Conservation (phyloP, 2,888 invertebrate species). For the Cenopis cana region DNA sequence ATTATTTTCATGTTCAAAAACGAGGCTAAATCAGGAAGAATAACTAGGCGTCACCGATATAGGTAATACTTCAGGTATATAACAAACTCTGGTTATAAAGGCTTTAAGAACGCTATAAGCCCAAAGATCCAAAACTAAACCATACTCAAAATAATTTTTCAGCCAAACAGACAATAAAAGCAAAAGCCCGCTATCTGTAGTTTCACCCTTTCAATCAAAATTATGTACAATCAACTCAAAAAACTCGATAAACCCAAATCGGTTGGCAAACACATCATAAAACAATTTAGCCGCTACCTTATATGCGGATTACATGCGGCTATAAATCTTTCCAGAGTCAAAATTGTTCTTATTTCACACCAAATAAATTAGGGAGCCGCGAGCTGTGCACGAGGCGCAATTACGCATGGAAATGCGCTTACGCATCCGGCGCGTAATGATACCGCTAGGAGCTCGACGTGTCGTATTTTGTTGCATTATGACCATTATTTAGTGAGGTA, state of each 20-base stretch:
- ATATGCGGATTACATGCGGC: conserved; percentile 59
- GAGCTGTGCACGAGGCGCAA: conserved; percentile 40
- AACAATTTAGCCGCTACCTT: conserved; percentile 46
- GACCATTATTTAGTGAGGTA: not conserved
- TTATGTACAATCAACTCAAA: conserved; percentile 17
- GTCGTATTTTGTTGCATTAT: not conserved
- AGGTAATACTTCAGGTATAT: too few species aligned
- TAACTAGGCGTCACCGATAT: too few species aligned
- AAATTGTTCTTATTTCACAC: conserved; percentile 80
- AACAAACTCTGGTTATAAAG: too few species aligned
- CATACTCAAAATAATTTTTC: too few species aligned
- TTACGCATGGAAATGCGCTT: conserved; percentile 47
- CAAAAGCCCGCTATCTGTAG: conserved; percentile 3
- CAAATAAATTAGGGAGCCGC: conserved; percentile 68
- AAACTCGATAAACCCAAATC: conserved; percentile 26
- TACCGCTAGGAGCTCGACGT: conserved; percentile 15
- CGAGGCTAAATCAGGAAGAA: too few species aligned
- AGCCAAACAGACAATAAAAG: not conserved
- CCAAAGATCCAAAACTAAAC: too few species aligned
- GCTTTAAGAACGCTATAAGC: too few species aligned
- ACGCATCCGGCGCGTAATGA: conserved; percentile 31
- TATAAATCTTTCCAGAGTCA: conserved; percentile 75
- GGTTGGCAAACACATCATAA: conserved; percentile 37
- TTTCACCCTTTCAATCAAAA: conserved; percentile 19
- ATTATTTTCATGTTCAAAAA: not conserved